Conservation (phyloP, 2,113 vertebrate genomes). For the Helogale parvula region DNA sequence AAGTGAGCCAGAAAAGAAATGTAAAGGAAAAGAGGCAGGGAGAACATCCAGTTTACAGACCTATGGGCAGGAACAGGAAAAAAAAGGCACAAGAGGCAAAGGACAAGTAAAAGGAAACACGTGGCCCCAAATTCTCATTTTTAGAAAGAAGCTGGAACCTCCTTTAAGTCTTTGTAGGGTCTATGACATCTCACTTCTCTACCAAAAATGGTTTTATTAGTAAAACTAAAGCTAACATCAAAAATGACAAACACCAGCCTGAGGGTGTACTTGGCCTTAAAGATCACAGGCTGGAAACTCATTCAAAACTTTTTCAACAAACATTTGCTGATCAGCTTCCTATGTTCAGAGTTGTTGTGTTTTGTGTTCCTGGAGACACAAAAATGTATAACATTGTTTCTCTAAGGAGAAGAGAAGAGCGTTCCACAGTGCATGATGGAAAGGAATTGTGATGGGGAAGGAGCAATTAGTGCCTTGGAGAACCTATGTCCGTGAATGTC, state of each 20-base stretch:
- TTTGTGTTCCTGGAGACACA: background rate
- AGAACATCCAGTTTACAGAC: background rate
- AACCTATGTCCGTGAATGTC: background rate
- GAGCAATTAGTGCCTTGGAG: background rate
- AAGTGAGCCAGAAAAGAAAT: background rate
- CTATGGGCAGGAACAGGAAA: background rate
- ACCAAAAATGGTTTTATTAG: background rate
- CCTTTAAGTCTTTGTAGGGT: background rate
- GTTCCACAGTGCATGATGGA: background rate
- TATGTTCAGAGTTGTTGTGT: background rate
- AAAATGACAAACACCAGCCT: background rate
- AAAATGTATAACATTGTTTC: slow-evolving; percentile 43
- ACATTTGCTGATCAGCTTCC: background rate
- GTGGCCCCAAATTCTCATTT: background rate
- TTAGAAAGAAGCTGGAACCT: background rate
- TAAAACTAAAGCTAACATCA: background rate
- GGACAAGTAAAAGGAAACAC: background rate
- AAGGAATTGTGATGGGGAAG: background rate
- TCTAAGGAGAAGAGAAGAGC: background rate
- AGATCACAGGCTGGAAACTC: background rate
- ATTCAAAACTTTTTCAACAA: slow-evolving; percentile 39
- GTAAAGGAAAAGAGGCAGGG: background rate
- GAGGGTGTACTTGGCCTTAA: background rate
- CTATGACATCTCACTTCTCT: background rate
- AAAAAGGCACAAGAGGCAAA: background rate